Percentiles rank a stretch among this genome's conserved stretches.
Evolutionary conservation across 2,113 vertebrate species (phyloP).

Genomic region (Centropristis striata): DNA sequence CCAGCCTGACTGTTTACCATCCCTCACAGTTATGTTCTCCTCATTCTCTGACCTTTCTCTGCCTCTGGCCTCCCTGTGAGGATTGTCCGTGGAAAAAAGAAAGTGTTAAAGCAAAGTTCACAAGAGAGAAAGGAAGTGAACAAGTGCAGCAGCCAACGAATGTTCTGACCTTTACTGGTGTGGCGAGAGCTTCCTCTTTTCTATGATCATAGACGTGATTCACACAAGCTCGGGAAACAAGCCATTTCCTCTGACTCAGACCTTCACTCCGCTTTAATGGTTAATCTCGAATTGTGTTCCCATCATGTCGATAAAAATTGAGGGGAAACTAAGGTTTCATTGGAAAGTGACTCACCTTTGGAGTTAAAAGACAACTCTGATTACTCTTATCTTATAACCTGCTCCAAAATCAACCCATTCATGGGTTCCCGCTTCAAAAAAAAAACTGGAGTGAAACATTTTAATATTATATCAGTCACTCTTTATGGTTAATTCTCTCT

Average conservation of each 20-base stretch:
- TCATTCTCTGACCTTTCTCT: slow-evolving; percentile 63
- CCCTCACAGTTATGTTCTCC: slow-evolving; percentile 19
- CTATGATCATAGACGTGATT: background rate
- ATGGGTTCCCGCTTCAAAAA: background rate
- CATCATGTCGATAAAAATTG: background rate
- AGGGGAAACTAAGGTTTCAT: background rate
- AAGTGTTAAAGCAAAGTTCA: slow-evolving; percentile 48
- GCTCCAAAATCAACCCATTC: background rate
- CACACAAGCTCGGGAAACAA: background rate
- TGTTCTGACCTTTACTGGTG: slow-evolving; percentile 65
- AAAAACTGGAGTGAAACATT: background rate
- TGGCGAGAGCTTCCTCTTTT: slow-evolving; percentile 4
- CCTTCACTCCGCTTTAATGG: background rate
- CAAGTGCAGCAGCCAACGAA: slow-evolving; percentile 40
- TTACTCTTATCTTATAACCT: background rate
- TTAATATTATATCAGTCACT: background rate
- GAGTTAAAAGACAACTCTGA: background rate
- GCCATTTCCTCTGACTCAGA: background rate
- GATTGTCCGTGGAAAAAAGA: slow-evolving; percentile 20
- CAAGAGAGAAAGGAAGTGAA: slow-evolving; percentile 43
- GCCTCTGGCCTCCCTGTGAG: slow-evolving; percentile 45
- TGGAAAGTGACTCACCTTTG: background rate
- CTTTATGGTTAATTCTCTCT: background rate
- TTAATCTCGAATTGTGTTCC: background rate
- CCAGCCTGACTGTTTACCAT: background rate